phyloP scores from a whole-genome alignment of 2,888 invertebrate genomes.

The Orchestes rusci region DNA sequence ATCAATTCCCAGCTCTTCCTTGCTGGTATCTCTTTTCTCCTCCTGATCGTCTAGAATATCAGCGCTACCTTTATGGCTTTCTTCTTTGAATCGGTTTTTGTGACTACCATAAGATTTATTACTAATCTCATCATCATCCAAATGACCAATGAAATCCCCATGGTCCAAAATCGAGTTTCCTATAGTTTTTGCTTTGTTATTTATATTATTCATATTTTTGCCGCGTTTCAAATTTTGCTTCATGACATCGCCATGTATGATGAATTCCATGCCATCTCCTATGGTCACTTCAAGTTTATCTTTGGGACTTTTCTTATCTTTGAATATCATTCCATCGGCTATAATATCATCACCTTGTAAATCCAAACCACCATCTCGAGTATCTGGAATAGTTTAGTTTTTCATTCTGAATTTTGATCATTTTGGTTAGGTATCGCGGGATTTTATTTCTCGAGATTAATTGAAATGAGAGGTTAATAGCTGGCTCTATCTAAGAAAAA shows the following conservation, averaged over 20 bases:
- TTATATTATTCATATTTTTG: slow-evolving; percentile 53
- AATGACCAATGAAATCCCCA: slow-evolving; percentile 41
- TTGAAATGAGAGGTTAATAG: no score
- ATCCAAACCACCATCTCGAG: slow-evolving; percentile 49
- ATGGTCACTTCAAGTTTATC: slow-evolving; percentile 87
- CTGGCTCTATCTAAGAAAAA: no score
- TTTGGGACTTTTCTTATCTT: slow-evolving; percentile 79
- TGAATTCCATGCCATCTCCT: slow-evolving; percentile 89
- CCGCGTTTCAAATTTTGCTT: slow-evolving; percentile 76
- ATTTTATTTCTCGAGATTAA: no score
- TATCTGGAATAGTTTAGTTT: slow-evolving; percentile 46
- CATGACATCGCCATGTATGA: slow-evolving; percentile 77
- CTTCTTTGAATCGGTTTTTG: slow-evolving; percentile 83
- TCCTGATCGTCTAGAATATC: slow-evolving; percentile 76
- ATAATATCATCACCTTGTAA: slow-evolving; percentile 57
- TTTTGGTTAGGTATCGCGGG: not conserved
- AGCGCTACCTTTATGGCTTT: slow-evolving; percentile 85
- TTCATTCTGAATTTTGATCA: not conserved
- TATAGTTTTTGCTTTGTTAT: slow-evolving; percentile 64
- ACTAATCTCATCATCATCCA: slow-evolving; percentile 72
- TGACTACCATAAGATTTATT: slow-evolving; percentile 90
- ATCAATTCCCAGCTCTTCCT: slow-evolving; percentile 81
- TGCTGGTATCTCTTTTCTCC: slow-evolving; percentile 83
- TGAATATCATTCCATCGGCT: slow-evolving; percentile 77
- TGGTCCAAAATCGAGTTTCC: slow-evolving; percentile 63